phyloP scores from a whole-genome alignment of 2,888 invertebrate genomes.

The Catocala sponsa region DNA sequence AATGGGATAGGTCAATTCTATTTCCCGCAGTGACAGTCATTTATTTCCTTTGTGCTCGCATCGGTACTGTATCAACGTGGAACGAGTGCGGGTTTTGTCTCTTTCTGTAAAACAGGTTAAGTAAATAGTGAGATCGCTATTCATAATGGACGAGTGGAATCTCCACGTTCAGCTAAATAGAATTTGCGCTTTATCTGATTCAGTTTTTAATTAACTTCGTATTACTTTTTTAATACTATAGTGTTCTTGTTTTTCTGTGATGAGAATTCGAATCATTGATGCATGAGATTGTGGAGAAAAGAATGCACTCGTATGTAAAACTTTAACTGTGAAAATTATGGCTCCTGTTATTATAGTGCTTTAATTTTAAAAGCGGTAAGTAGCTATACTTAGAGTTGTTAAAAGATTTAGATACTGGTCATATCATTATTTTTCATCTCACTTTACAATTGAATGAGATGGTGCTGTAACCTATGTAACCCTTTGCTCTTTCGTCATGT shows the following conservation, averaged over 20 bases:
- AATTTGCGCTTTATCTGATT: constrained; percentile 71
- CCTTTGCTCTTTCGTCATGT: no score
- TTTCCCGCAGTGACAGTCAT: constrained; percentile 67
- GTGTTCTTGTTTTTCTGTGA: constrained; percentile 20
- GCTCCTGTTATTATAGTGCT: no score
- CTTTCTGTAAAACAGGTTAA: constrained; percentile 75
- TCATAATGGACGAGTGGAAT: constrained; percentile 70
- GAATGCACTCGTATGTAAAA: not conserved
- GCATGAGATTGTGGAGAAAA: not conserved
- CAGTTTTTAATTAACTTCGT: constrained; percentile 75
- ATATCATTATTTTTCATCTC: no score
- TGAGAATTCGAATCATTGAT: constrained; percentile 4
- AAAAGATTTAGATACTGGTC: no score
- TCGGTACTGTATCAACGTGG: constrained; percentile 60
- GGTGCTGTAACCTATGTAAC: no score
- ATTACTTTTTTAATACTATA: constrained; percentile 41
- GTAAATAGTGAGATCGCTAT: constrained; percentile 78
- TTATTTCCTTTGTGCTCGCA: constrained; percentile 72
- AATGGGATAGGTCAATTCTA: constrained; percentile 61
- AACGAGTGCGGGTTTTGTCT: constrained; percentile 68
- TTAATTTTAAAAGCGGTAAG: no score
- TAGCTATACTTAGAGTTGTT: no score
- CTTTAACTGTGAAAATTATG: no score
- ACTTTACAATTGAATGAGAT: no score
- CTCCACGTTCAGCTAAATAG: constrained; percentile 68